Conservation (phyloP, 2,113 vertebrate genomes). For the Pithys albifrons region DNA sequence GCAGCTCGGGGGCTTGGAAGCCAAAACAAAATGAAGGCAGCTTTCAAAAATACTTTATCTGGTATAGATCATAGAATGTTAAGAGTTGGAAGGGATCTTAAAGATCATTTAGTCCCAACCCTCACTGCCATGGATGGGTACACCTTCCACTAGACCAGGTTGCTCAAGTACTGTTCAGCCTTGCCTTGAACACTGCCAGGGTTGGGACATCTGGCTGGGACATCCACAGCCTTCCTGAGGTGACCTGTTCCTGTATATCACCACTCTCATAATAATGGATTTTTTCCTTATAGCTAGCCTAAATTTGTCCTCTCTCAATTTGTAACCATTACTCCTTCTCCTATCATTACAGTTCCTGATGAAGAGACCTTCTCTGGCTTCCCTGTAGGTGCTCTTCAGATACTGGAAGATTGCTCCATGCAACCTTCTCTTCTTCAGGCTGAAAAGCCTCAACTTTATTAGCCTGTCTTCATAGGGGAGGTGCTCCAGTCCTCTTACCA, state of each 20-base stretch:
- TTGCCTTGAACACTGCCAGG: background rate
- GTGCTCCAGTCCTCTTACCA: fast-evolving
- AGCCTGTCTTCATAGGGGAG: background rate
- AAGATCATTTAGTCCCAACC: background rate
- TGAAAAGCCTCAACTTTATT: background rate
- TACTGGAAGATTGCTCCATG: background rate
- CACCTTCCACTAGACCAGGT: background rate
- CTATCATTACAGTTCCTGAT: background rate
- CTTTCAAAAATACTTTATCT: background rate
- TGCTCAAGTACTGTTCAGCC: background rate
- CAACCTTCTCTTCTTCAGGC: background rate
- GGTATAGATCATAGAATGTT: background rate
- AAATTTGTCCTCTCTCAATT: background rate
- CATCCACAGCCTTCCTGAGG: fast-evolving
- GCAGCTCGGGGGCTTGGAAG: too few species aligned
- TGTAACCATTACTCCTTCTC: background rate
- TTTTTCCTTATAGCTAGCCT: background rate
- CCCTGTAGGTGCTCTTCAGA: background rate
- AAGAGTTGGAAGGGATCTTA: background rate
- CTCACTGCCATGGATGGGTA: background rate
- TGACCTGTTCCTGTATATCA: background rate
- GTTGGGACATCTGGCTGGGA: background rate
- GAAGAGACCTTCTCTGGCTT: background rate
- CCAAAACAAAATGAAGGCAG: too few species aligned
- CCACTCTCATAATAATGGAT: background rate